Base-by-base conservation (phyloP, 2,888 invertebrate genomes). In the Drosophila falleni region DNA sequence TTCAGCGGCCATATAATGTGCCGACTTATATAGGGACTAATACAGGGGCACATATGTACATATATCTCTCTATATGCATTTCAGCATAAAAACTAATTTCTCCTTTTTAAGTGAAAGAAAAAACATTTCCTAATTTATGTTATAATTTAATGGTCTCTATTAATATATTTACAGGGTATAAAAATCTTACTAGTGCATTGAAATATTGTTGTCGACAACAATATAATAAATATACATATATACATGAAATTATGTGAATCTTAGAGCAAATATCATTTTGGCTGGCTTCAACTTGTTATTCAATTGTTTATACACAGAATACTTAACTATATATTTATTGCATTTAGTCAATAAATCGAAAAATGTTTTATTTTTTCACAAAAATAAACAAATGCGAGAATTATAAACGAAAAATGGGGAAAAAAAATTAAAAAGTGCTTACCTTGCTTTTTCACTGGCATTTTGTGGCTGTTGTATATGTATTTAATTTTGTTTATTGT, bases 391-490 rank as follows among this genome's bases (percentile, higher is more conserved):
- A 29, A 58, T 19, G 19, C 10, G 11, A 23, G 15, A 1, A 41
- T n/a, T 33, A 11, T 15, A 11, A 47, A 13, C 41, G 4, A n/a
- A 41, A 67, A 49, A 51, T 47, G 6, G 4, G 13, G 42, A 26
- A 44, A 50, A 26, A 46, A 54, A 41, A 31, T n/a, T 6, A 6
- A 31, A 69, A 41, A 60, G 13, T n/a, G 71, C 79, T 81, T 79
- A 85, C 85, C 85, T 87, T 85, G 85, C 78, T 85, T 85, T 80
- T 85, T 85, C 63, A 85, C 85, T 74, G 85, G 85, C 85, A 85
- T 85, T 75, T 74, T 87, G 70, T 77, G 56, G 76, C 56, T 74
- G 56, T 67, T 78, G 61, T 75, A 46, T 56, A 42, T 42, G 16
- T 44, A 56, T 44, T 56, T 15, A 44, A 56, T 62, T 60, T 68